Evolutionary conservation across 1,140 invertebrate species (phyloP).

Genomic region (Drosophila truncata): DNA sequence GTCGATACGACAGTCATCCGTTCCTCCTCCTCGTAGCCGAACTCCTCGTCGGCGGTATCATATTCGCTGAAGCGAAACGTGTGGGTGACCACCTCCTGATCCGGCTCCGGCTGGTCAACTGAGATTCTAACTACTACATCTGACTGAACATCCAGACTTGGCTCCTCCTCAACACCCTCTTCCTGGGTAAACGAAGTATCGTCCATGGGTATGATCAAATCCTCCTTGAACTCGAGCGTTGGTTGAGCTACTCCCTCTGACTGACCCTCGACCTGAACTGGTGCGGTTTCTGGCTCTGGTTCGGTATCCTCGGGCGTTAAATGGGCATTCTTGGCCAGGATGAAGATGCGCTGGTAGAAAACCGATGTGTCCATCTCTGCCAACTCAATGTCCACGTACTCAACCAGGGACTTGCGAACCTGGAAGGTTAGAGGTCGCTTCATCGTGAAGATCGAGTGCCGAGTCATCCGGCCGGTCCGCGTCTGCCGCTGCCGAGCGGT

Average conservation of each 20-base stretch:
- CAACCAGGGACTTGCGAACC: slow-evolving; percentile 65
- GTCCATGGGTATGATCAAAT: background rate
- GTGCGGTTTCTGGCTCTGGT: background rate
- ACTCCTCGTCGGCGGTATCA: background rate
- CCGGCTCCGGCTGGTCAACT: background rate
- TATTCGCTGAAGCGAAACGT: slow-evolving; percentile 49
- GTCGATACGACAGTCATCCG: background rate
- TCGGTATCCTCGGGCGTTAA: slow-evolving; percentile 8
- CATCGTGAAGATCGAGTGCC: slow-evolving; percentile 42
- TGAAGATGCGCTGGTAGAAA: slow-evolving; percentile 77
- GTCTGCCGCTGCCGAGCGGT: slow-evolving; percentile 23
- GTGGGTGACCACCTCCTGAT: slow-evolving; percentile 45
- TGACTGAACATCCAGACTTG: background rate
- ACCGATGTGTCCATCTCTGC: slow-evolving; percentile 54
- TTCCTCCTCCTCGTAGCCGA: background rate
- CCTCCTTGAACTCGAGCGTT: background rate
- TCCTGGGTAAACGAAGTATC: background rate
- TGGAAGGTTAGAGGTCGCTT: slow-evolving; percentile 52
- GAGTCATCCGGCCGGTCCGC: background rate
- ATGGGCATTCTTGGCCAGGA: slow-evolving; percentile 69
- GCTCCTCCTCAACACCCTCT: background rate
- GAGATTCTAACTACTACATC: background rate
- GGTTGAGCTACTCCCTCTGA: background rate
- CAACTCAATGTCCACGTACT: slow-evolving; percentile 67
- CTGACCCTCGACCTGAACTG: background rate